phyloP scores from a whole-genome alignment of 2,797 vertebrate genomes.

The Aeoliscus strigatus region DNA sequence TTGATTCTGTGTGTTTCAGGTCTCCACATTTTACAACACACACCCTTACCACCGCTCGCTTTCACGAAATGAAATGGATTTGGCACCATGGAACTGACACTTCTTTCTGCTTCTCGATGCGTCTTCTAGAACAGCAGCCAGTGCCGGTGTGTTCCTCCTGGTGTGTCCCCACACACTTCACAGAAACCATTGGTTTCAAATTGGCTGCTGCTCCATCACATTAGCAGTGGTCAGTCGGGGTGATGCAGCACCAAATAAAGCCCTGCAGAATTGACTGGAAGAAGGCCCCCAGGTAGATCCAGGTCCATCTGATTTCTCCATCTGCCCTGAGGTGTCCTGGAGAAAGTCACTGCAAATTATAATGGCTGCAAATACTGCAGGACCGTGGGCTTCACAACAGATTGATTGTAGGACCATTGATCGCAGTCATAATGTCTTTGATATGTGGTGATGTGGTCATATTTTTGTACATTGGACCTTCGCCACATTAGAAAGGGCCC shows the following conservation, averaged over 20 bases:
- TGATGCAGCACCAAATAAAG: conserved; percentile 15
- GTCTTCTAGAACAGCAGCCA: not conserved
- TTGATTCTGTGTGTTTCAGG: too few relatives aligned
- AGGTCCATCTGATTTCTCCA: too few relatives aligned
- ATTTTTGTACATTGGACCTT: too few relatives aligned
- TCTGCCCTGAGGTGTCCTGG: conserved; percentile 8
- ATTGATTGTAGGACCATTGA: conserved; percentile 3
- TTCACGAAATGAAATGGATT: too few relatives aligned
- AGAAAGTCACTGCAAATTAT: conserved; percentile 10
- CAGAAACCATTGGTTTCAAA: too few relatives aligned
- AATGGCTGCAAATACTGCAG: conserved; percentile 1
- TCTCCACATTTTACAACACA: too few relatives aligned
- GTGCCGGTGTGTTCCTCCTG: too few relatives aligned
- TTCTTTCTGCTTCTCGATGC: conserved; percentile 1
- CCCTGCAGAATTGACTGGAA: conserved; percentile 5
- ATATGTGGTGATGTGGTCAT: too few relatives aligned
- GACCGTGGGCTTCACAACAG: conserved; percentile 7
- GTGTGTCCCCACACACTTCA: too few relatives aligned
- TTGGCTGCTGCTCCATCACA: not conserved
- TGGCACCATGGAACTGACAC: too few relatives aligned
- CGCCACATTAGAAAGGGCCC: too few relatives aligned
- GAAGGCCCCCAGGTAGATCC: conserved; percentile 7
- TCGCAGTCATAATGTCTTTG: conserved; percentile 21
- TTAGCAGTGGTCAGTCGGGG: conserved; percentile 11
- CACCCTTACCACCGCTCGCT: too few relatives aligned